Evolutionary conservation across 1,140 invertebrate genomes (phyloP).

Genomic region (Drosophila miranda): DNA sequence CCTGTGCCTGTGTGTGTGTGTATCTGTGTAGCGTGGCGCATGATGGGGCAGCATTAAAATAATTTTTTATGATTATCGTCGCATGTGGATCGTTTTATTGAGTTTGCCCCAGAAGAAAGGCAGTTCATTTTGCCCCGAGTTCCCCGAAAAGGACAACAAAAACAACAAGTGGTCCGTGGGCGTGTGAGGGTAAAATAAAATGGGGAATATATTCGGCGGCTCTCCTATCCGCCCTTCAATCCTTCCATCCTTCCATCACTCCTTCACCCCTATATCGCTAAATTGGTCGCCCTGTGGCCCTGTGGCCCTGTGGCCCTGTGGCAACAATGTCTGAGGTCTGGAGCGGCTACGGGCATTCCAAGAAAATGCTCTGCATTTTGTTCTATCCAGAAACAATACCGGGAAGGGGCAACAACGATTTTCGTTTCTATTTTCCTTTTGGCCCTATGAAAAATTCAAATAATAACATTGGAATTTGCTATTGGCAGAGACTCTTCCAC

Average conservation of each 20-base stretch:
- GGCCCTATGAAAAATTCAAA: slow-evolving; percentile 12
- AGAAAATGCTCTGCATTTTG: no score
- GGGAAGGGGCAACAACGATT: background rate
- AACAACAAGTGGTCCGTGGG: slow-evolving; percentile 16
- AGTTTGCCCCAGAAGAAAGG: slow-evolving; percentile 11
- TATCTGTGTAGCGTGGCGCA: slow-evolving; percentile 1
- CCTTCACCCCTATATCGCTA: no score
- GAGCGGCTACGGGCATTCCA: no score
- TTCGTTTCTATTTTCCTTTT: background rate
- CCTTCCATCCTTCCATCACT: no score
- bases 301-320: no score
- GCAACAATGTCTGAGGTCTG: background rate
- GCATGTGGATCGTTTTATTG: slow-evolving; percentile 73
- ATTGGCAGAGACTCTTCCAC: slow-evolving; percentile 3
- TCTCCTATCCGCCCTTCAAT: no score
- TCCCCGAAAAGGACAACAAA: background rate
- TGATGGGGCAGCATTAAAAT: slow-evolving; percentile 53
- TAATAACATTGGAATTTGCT: slow-evolving; percentile 32
- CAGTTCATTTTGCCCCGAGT: slow-evolving; percentile 11
- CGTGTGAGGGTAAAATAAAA: background rate
- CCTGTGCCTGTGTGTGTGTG: background rate
- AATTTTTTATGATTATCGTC: slow-evolving; percentile 69
- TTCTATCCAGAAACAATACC: no score
- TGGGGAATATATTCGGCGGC: no score
- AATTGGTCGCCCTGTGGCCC: no score